These are phyloP conservation scores for Drosophila sturtevanti DNA, from an alignment of 1,140 invertebrate species.

Conservation along the genomic window DNA sequence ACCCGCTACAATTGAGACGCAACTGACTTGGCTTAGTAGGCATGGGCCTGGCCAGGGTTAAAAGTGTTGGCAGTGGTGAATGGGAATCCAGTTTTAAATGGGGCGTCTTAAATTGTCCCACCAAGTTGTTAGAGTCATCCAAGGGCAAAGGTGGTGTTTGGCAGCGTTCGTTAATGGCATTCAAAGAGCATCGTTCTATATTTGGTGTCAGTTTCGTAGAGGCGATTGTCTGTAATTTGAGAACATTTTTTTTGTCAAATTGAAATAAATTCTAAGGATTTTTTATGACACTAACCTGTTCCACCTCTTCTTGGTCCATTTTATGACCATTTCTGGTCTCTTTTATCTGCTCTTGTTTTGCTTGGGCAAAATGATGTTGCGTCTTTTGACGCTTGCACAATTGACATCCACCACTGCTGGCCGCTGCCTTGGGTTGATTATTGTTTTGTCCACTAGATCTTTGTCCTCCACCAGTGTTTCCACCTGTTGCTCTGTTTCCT, in stretches of 20 bases:
- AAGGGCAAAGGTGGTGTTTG: conserved; percentile 41
- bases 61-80: conserved; percentile 20
- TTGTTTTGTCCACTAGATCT: conserved; percentile 35
- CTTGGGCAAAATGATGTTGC: conserved; percentile 66
- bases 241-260: background rate
- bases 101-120: conserved; percentile 75
- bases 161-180: conserved; percentile 37
- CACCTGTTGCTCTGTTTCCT: conserved; percentile 10
- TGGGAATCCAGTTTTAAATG: conserved; percentile 55
- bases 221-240: background rate
- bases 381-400: conserved; percentile 82
- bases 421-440: conserved; percentile 43
- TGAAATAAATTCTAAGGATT: no score
- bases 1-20: conserved; percentile 35
- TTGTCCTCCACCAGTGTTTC: conserved; percentile 22
- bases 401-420: conserved; percentile 57
- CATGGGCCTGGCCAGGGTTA: conserved; percentile 13
- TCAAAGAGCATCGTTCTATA: conserved; percentile 65
- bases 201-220: conserved; percentile 73
- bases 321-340: conserved; percentile 15
- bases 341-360: conserved; percentile 2
- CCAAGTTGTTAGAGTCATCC: conserved; percentile 36
- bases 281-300: background rate
- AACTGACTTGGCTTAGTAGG: conserved; percentile 54
- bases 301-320: conserved; percentile 9